These are phyloP conservation scores for Protophormia terraenovae DNA, from an alignment of 2,888 invertebrate genomes.

Conservation along the genomic window DNA sequence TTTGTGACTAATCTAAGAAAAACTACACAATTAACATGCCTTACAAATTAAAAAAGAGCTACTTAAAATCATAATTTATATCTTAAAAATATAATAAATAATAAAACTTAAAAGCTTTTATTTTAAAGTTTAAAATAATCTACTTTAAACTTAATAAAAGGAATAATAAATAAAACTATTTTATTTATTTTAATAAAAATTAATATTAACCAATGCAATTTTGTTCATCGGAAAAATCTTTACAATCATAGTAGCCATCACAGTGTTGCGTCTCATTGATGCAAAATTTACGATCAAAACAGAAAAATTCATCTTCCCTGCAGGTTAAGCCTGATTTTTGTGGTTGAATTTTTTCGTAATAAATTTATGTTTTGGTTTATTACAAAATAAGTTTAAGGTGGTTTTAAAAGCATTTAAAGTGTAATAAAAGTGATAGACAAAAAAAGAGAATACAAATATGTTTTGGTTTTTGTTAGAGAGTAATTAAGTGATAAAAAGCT, in stretches of 20 bases:
- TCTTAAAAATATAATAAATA: conserved; percentile 5
- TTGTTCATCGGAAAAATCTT: conserved; percentile 94
- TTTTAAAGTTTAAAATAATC: background rate
- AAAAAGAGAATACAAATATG: background rate
- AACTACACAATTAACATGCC: conserved; percentile 59
- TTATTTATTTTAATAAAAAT: background rate
- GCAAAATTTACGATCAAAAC: conserved; percentile 88
- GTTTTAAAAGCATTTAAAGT: background rate
- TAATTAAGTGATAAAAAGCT: conserved; percentile 3
- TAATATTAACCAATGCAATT: conserved; percentile 86
- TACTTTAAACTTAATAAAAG: background rate
- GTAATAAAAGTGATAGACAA: background rate
- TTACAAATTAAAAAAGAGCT: conserved; percentile 13
- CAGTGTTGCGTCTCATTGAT: conserved; percentile 89
- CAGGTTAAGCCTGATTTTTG: conserved; percentile 81
- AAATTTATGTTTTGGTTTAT: too few relatives aligned
- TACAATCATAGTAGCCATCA: conserved; percentile 95
- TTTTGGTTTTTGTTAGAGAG: background rate
- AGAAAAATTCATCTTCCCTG: conserved; percentile 86
- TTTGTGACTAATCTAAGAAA: background rate
- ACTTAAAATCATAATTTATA: conserved; percentile 18
- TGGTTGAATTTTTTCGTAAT: conserved; percentile 12
- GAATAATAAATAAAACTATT: background rate
- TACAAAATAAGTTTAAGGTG: background rate
- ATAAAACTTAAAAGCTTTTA: background rate